Evolutionary conservation across 2,797 vertebrate genomes (phyloP), one percentile per base, ranked within the genome.

Genomic region (Poecilia gillii): DNA sequence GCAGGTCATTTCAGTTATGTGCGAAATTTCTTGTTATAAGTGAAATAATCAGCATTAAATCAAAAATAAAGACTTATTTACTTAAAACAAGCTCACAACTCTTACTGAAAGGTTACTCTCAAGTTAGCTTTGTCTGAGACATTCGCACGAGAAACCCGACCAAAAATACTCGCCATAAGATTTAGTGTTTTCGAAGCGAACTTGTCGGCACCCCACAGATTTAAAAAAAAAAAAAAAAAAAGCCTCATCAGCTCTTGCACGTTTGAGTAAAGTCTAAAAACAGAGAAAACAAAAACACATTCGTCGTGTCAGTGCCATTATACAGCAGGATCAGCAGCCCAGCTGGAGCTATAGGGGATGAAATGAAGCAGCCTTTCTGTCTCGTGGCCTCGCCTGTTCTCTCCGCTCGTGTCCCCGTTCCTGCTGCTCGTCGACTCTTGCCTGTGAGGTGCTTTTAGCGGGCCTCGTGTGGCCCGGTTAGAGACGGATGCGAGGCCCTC

Each of bases 361-460:
- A 75, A 86, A 86, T 85, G 85, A 89, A 91, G 86, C 84, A 87
- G 87, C 78, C 76, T 83, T 72, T 90, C 87, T 92, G 85, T 90
- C 88, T 84, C 89, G 86, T 77, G 91, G 91, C 89, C 84, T 83
- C 80, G 85, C 90, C 85, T 83, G 84, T 91, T 91, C 86, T 85
- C 84, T 85, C 82, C 80, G 86, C 80, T 89, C 91, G 82, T 89
- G 87, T 90, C 85, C 80, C 85, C 85, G 77, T 82, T 75, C 80
- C 83, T 85, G 81, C 87, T 89, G 85, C 82, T 91, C 89, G 84
- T 87, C 86, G 91, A 91, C 88, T 91, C 90, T 93, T 93, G 93
- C 92, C 93, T 92, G 88, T 88, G 77, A 92, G 91, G 93, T 93
- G 93, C 92, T 93, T 91, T 94, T 93, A 93, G 91, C 66, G 13